Base-by-base conservation (phyloP, 2,797 vertebrate genomes). In the Graptemys geographica region DNA sequence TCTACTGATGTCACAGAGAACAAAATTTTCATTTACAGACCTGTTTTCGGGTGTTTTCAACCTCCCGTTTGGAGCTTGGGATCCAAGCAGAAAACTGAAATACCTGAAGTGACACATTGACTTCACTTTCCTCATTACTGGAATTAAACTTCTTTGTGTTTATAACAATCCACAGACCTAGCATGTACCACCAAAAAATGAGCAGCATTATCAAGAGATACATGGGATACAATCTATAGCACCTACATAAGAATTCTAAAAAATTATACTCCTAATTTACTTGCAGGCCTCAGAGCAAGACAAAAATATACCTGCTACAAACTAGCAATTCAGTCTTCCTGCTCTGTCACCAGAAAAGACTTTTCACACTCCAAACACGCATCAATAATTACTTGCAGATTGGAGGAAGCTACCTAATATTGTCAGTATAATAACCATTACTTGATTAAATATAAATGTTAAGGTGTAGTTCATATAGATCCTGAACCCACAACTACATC, bases 171-270 rank as follows among this genome's bases (percentile, higher is more conserved):
- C 65, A 3, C 1, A 7, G 3, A 2, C 27, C 1, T 78, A 49
- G 41, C 37, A 44, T 51, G 52, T 0, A 0, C 51, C 41, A 47
- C 49, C 33, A 11, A 83, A 89, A 88, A 84, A 59, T 4, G 25
- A 41, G 56, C 16, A 57, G 25, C 51, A 83, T 84, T 88, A 37
- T 87, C 18, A 69, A 62, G 33, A 80, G 87, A 81, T 37, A 65
- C 6, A 56, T 76, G 89, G 33, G 3, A 55, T 10, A 18, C 28
- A 47, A 33, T 12, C 15, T 37, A 41, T 31, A 89, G 27, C 0
- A 69, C 47, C 65, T 74, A 74, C 84, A 83, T n/a, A 69, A 19
- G 33, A 69, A 37, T n/a, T 53, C 93, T 94, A 92, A 85, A 95
- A 27, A 87, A 28, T 41, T 5, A 25, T 1, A 3, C 2, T 91